Evolutionary conservation across 2,888 invertebrate species (phyloP).

Genomic region (Ditylenchus weischeri): DNA sequence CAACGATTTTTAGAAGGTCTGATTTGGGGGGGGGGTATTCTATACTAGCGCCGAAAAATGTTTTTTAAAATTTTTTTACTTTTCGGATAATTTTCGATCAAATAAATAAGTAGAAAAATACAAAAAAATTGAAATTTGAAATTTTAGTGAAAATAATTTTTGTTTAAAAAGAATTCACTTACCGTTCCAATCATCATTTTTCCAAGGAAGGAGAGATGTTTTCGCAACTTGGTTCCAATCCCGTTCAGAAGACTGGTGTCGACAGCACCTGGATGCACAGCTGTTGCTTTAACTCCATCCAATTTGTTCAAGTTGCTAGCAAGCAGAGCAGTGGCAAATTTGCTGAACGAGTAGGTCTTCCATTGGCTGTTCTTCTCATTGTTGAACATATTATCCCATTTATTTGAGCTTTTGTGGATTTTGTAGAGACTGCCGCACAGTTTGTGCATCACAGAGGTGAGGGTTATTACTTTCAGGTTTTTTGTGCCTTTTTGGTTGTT

Average conservation of each 20-base stretch:
- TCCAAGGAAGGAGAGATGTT: no score
- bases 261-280: conserved; percentile 35
- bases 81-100: no score
- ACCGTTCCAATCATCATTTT: no score
- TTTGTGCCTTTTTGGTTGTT: conserved; percentile 13
- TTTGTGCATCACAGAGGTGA: conserved; percentile 28
- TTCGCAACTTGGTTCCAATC: no score
- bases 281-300: conserved; percentile 21
- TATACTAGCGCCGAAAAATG: no score
- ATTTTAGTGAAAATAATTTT: no score
- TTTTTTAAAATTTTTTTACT: no score
- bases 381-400: conserved; percentile 28
- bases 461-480: conserved; percentile 21
- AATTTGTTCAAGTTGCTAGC: conserved; percentile 24
- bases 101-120: no score
- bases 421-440: conserved; percentile 21
- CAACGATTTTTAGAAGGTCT: no score
- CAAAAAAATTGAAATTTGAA: no score
- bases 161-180: no score
- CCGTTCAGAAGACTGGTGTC: conserved; percentile 9
- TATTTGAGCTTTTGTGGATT: conserved; percentile 14
- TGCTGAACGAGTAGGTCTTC: conserved; percentile 30
- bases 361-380: conserved; percentile 14
- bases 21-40: no score
- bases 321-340: conserved; percentile 33